A percentile compares a stretch with the other conserved stretches of the same genome.
Conservation (phyloP, 2,888 invertebrate species). For the Sycophila texana region DNA sequence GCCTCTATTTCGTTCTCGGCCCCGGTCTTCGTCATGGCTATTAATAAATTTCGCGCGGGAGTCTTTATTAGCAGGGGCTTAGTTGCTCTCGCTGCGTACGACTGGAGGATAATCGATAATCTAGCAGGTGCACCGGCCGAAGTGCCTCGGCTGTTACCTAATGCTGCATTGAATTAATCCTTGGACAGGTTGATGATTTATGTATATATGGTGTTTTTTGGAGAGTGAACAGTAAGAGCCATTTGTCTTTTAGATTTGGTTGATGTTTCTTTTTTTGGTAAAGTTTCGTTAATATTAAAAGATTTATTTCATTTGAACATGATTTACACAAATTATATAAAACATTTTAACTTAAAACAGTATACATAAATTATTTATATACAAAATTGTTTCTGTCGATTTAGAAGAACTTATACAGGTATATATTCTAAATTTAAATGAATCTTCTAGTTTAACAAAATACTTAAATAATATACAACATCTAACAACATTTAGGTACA, state of each 20-base stretch:
- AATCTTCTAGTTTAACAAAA: too few relatives aligned
- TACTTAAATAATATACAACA: background rate
- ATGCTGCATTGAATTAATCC: background rate
- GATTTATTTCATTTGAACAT: background rate
- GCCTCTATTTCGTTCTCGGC: too few relatives aligned
- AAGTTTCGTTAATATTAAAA: slow-evolving; percentile 31
- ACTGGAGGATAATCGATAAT: slow-evolving; percentile 60
- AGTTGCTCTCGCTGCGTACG: too few relatives aligned
- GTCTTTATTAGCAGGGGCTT: slow-evolving; percentile 51
- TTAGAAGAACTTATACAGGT: background rate
- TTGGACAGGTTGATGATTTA: background rate
- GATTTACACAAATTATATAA: background rate
- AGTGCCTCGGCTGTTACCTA: background rate
- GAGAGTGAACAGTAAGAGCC: too few relatives aligned
- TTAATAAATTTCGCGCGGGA: slow-evolving; percentile 62
- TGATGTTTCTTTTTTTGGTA: slow-evolving; percentile 11
- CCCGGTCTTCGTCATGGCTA: slow-evolving; percentile 42
- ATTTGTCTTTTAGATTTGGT: background rate
- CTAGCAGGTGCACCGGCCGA: slow-evolving; percentile 33
- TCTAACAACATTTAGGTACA: background rate
- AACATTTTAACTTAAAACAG: background rate
- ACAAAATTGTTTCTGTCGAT: too few relatives aligned
- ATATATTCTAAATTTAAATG: slow-evolving; percentile 5
- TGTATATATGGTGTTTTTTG: background rate
- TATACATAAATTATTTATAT: too few relatives aligned